phyloP scores from a whole-genome alignment of 2,888 invertebrate species.

The Zonitis immaculata region DNA sequence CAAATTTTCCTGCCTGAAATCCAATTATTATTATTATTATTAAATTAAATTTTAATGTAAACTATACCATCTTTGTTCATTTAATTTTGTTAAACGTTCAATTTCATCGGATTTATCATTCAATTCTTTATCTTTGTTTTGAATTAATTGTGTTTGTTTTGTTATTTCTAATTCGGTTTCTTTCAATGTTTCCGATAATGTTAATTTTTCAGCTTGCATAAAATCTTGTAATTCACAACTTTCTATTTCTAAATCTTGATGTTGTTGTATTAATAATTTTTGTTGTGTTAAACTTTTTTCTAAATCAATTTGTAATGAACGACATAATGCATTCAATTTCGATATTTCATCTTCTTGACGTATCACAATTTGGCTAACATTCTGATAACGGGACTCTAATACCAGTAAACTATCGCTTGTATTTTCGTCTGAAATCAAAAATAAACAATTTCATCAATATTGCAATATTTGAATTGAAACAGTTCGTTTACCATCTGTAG shows the following conservation, averaged over 20 bases:
- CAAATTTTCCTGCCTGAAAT: conserved; percentile 60
- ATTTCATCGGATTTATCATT: conserved; percentile 69
- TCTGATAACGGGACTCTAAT: conserved; percentile 68
- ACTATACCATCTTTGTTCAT: conserved; percentile 68
- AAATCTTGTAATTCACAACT: conserved; percentile 83
- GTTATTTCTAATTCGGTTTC: conserved; percentile 68
- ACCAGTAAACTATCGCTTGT: conserved; percentile 65
- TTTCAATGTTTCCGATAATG: conserved; percentile 71
- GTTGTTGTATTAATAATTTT: conserved; percentile 65
- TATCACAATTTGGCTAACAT: conserved; percentile 69
- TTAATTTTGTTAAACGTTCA: conserved; percentile 66
- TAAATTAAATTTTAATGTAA: neutral
- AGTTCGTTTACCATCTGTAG: conserved; percentile 54
- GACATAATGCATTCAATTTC: conserved; percentile 63
- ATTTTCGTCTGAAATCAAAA: conserved; percentile 35
- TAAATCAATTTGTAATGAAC: conserved; percentile 65
- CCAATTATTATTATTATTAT: neutral
- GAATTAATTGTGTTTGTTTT: conserved; percentile 39
- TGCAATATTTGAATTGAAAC: too few relatives aligned
- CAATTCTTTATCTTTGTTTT: conserved; percentile 56
- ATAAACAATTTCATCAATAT: too few relatives aligned
- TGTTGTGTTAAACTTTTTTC: conserved; percentile 65
- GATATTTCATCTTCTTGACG: conserved; percentile 74
- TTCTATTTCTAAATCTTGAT: conserved; percentile 74
- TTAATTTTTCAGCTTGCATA: conserved; percentile 77